Percentiles rank a stretch among this genome's conserved stretches.
Evolutionary conservation across 2,797 vertebrate genomes (phyloP).

Genomic region (Apogon talboti): DNA sequence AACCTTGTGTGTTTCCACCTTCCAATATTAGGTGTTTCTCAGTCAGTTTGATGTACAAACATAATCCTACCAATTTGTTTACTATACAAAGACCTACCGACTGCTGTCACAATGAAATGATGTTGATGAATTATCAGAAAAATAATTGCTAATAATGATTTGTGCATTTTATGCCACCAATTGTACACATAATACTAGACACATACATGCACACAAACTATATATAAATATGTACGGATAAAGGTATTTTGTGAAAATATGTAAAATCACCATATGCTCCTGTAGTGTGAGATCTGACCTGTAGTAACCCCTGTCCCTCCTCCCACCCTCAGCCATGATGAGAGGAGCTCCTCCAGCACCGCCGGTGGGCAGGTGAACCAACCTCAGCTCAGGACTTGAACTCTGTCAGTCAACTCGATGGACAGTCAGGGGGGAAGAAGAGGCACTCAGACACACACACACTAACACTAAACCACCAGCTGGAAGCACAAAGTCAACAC

Average conservation of each 20-base stretch:
- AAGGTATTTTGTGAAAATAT: not conserved
- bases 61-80: no score
- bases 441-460: slow-evolving; percentile 54
- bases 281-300: not conserved
- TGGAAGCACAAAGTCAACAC: slow-evolving; percentile 43
- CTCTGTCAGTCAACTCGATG: slow-evolving; percentile 37
- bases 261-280: not conserved
- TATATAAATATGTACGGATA: no score
- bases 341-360: slow-evolving; percentile 85
- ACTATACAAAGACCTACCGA: no score
- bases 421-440: slow-evolving; percentile 38
- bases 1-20: no score
- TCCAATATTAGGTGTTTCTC: no score
- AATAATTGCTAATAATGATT: no score
- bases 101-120: no score
- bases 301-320: slow-evolving; percentile 11
- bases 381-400: slow-evolving; percentile 55
- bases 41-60: no score
- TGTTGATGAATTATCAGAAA: no score
- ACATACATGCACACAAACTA: no score
- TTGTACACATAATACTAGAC: no score
- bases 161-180: no score
- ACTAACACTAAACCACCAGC: slow-evolving; percentile 63
- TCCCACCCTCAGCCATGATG: slow-evolving; percentile 52
- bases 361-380: slow-evolving; percentile 81